phyloP scores from a whole-genome alignment of 2,888 invertebrate species.

The Dione vanillae region DNA sequence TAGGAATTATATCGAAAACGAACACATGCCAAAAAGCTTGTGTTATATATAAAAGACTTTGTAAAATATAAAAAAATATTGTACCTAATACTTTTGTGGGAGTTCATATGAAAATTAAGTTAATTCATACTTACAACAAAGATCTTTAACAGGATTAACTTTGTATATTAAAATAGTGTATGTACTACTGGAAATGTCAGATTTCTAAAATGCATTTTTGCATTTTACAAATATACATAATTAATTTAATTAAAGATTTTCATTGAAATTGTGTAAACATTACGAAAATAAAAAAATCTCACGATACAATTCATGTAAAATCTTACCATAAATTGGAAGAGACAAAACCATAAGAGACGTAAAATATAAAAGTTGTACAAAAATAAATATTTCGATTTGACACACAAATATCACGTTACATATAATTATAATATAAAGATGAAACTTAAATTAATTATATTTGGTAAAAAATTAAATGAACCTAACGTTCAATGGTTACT shows the following conservation, averaged over 20 bases:
- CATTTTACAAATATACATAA: too few species aligned
- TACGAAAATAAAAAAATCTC: too few species aligned
- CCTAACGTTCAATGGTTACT: background rate
- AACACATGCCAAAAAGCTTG: slow-evolving; percentile 40
- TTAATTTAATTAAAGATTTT: too few species aligned
- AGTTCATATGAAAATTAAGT: slow-evolving; percentile 19
- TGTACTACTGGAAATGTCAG: too few species aligned
- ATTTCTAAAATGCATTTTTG: too few species aligned
- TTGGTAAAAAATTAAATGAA: slow-evolving; percentile 33
- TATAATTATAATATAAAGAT: slow-evolving; percentile 17
- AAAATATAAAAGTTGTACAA: slow-evolving; percentile 15
- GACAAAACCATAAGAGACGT: slow-evolving; percentile 8
- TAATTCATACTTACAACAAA: background rate
- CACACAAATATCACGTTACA: slow-evolving; percentile 43
- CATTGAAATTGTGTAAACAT: too few species aligned
- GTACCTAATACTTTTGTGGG: slow-evolving; percentile 26
- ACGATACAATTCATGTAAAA: background rate
- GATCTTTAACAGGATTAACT: too few species aligned
- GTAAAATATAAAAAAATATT: slow-evolving; percentile 36
- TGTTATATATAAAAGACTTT: slow-evolving; percentile 22
- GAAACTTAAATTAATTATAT: slow-evolving; percentile 39
- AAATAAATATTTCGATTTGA: slow-evolving; percentile 42
- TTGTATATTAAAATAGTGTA: too few species aligned
- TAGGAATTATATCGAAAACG: slow-evolving; percentile 35
- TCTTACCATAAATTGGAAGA: background rate